phyloP scores from a whole-genome alignment of 64 coral and sea anemone species.

The Catalaphyllia jardinei region DNA sequence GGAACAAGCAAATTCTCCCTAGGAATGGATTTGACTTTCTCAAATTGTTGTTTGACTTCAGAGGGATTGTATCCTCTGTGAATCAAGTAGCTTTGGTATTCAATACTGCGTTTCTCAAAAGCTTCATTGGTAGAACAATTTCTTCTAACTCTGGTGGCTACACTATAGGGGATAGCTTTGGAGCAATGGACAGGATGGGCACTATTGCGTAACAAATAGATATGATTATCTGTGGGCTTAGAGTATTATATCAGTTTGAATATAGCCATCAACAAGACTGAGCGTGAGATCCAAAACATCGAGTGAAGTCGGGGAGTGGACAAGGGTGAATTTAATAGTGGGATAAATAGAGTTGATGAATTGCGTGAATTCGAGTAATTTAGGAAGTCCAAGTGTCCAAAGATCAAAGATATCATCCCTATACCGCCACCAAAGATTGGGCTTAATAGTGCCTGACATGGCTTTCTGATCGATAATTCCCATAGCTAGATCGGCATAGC shows the following conservation, averaged over 20 bases:
- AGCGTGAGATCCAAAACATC: no score
- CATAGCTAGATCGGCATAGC: constrained; percentile 42
- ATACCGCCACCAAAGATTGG: neutral
- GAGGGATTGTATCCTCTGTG: neutral
- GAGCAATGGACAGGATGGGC: neutral
- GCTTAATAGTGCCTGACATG: neutral
- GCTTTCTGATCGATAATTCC: neutral
- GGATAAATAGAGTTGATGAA: no score
- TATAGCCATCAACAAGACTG: no score
- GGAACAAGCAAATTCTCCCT: neutral
- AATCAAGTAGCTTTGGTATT: neutral
- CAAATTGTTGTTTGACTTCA: neutral
- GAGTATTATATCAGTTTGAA: no score
- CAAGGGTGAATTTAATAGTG: no score
- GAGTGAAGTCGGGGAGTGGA: no score
- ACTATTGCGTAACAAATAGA: neutral
- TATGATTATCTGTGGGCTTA: no score
- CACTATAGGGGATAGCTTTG: neutral
- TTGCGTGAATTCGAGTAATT: no score
- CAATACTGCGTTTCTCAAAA: neutral
- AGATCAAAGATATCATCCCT: no score
- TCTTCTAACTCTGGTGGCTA: neutral
- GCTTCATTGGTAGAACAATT: neutral
- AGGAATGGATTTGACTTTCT: neutral
- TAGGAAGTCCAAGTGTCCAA: neutral